Evolutionary conservation across 2,888 invertebrate species (phyloP), one percentile per base, ranked within the genome.

Genomic region (Sarcophaga rosellei): DNA sequence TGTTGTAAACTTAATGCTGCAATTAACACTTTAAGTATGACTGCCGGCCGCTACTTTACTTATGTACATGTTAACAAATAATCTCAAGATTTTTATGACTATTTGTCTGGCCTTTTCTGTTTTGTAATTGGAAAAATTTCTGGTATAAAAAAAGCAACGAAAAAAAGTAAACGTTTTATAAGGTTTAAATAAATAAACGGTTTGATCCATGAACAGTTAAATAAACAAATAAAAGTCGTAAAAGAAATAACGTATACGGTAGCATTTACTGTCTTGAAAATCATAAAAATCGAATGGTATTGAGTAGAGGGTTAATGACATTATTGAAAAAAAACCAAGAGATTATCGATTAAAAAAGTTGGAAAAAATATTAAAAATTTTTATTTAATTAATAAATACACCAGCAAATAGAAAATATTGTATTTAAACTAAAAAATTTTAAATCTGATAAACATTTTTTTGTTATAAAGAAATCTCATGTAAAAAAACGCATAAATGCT

Each of bases 301-400:
- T 70, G 8, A 63, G 70, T 57, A 70, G 59, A 61, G 75, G 79
- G 69, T 84, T 70, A 80, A 75, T 76, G 70, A 80, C 79, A 68
- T 74, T 80, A 80, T 80, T 80, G 70, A 75, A 65, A 47, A 65
- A 84, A 45, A 17, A 57, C 70, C 11, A 61, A 25, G n/a, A 47
- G 10, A 63, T 23, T 15, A 23, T 11, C 11, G 23, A 63, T 23
- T 15, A 65, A 65, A 65, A n/a, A 53, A 59, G 2, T 4, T 65
- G 45, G 74, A 73, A 63, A 74, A 20, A 25, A 69, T 61, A 17
- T 61, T 68, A 62, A 59, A 62, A 69, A 45, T 76, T 35, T 35
- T 10, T 35, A 35, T 35, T 35, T 35, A 35, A 35, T 53, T 35
- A 63, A 68, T 68, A 44, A 69, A 65, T 59, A 66, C 20, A 44